Percentiles rank a stretch among this genome's conserved stretches.
These are phyloP conservation scores for Helicorthomorpha holstii DNA, from an alignment of 1,140 invertebrate species.

Conservation along the genomic window DNA sequence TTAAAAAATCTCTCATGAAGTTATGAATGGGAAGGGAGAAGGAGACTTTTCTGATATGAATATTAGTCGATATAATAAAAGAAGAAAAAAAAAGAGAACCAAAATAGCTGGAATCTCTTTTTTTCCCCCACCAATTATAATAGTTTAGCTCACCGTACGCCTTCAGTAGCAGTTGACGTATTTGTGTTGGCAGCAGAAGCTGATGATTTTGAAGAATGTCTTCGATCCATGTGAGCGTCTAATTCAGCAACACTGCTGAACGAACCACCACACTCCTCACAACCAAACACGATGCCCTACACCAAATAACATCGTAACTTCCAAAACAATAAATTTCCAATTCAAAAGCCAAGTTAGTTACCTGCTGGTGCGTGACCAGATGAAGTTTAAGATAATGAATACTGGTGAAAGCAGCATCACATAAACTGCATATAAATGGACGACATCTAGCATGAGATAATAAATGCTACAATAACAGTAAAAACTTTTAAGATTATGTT, in stretches of 20 bases:
- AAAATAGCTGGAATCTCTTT: no score
- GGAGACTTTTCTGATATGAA: no score
- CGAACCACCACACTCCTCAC: not conserved
- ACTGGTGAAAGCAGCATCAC: slow-evolving; percentile 22
- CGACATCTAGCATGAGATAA: slow-evolving; percentile 17
- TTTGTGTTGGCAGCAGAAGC: no score
- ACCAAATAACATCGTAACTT: not conserved
- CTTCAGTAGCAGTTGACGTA: no score
- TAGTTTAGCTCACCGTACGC: no score
- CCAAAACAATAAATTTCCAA: not conserved
- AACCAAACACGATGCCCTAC: not conserved
- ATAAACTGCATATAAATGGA: slow-evolving; percentile 21
- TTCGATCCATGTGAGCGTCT: not conserved
- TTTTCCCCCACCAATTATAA: no score
- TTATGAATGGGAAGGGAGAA: no score
- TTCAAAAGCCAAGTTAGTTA: not conserved
- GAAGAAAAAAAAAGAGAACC: no score
- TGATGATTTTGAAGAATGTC: not conserved
- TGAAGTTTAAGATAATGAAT: slow-evolving; percentile 16
- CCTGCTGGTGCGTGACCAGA: slow-evolving; percentile 15
- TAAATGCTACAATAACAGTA: slow-evolving; percentile 16
- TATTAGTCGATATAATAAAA: no score
- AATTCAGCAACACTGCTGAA: not conserved
- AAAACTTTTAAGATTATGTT: no score
- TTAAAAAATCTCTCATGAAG: no score